These are phyloP conservation scores for Carlito syrichta DNA, from an alignment of 2,113 vertebrate genomes.

Conservation along the genomic window DNA sequence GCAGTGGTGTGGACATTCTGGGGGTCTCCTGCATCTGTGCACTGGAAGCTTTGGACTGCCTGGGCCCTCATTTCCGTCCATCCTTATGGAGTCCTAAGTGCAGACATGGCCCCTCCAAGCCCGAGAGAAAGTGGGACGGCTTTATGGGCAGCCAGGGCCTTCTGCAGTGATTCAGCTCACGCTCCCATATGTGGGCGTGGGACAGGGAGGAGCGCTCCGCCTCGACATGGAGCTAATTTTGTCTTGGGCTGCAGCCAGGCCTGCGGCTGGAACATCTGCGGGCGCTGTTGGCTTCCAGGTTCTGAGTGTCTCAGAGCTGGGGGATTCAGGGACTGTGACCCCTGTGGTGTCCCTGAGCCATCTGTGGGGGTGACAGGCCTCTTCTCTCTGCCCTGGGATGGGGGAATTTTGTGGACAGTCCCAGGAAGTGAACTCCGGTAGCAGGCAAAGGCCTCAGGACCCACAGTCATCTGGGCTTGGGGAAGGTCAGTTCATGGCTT, in stretches of 20 bases:
- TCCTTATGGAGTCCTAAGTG: not conserved
- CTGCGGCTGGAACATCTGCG: not conserved
- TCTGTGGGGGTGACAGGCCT: not conserved
- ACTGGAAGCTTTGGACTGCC: not conserved
- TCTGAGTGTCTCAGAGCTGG: not conserved
- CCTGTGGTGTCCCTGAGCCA: not conserved
- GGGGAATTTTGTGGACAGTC: not conserved
- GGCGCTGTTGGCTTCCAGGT: not conserved
- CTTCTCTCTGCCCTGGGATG: not conserved
- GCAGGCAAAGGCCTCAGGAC: not conserved
- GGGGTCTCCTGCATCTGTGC: not conserved
- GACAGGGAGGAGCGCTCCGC: slow-evolving; percentile 44
- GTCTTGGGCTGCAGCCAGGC: slow-evolving; percentile 44
- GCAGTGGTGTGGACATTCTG: not conserved
- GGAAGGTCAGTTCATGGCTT: rapidly evolving
- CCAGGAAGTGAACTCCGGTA: rapidly evolving
- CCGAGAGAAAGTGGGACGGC: not conserved
- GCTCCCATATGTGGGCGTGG: slow-evolving; percentile 28
- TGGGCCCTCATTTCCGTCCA: too few relatives aligned
- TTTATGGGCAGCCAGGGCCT: not conserved
- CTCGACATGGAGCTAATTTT: slow-evolving; percentile 54
- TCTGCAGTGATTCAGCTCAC: slow-evolving; percentile 13
- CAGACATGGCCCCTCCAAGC: not conserved
- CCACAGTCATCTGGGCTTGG: not conserved
- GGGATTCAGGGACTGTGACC: not conserved